phyloP scores from a whole-genome alignment of 1,140 invertebrate species.

The Drosophila triauraria region DNA sequence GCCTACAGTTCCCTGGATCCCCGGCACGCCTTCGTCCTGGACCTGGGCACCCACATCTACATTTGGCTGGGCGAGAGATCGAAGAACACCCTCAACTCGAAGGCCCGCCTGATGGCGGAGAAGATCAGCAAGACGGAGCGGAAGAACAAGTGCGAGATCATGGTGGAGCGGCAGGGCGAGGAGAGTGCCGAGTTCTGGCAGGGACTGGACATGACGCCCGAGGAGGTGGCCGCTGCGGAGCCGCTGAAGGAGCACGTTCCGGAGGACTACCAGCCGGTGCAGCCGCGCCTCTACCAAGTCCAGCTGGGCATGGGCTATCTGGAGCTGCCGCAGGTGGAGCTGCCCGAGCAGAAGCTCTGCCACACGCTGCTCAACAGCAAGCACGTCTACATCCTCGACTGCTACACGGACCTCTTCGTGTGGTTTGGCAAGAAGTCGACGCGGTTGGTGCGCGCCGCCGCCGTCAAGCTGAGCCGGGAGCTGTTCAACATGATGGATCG shows the following conservation, averaged over 20 bases:
- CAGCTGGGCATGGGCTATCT: conserved; percentile 99
- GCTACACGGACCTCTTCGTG: conserved; percentile 98
- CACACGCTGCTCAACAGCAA: conserved; percentile 94
- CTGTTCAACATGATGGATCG: conserved; percentile 96
- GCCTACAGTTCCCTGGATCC: conserved; percentile 92
- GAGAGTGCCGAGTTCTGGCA: conserved; percentile 95
- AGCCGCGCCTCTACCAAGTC: conserved; percentile 96
- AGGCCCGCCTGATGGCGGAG: conserved; percentile 97
- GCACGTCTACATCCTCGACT: conserved; percentile 99
- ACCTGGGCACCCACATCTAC: conserved; percentile 94
- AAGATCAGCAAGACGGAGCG: conserved; percentile 99
- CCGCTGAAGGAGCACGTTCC: conserved; percentile 90
- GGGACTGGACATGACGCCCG: conserved; percentile 87
- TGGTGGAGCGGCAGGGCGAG: conserved; percentile 91
- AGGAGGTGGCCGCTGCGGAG: conserved; percentile 65
- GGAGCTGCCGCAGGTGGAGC: conserved; percentile 97
- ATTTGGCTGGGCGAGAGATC: conserved; percentile 97
- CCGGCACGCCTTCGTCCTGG: conserved; percentile 96
- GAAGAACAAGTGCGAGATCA: conserved; percentile 97
- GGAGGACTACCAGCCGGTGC: conserved; percentile 90
- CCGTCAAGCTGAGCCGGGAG: conserved; percentile 97
- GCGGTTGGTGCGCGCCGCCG: conserved; percentile 96
- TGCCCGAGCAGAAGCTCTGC: conserved; percentile 91
- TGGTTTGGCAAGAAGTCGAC: conserved; percentile 99
- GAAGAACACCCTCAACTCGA: conserved; percentile 97